Conservation (phyloP, 2,888 invertebrate species). For the Crepidodera aurea region DNA sequence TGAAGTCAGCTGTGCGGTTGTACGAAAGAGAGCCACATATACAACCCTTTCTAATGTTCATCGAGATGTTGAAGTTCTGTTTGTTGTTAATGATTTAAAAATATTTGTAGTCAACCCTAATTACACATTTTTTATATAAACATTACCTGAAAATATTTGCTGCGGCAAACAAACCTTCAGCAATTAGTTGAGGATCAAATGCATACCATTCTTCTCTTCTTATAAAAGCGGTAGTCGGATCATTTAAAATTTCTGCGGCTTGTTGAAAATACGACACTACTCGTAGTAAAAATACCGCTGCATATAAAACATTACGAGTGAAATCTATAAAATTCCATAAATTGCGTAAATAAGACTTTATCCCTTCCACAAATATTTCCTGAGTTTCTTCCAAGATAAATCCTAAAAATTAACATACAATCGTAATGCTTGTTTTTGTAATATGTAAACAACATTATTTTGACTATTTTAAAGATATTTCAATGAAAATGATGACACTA, state of each 20-base stretch:
- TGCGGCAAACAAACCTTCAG: slow-evolving; percentile 92
- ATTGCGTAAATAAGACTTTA: slow-evolving; percentile 85
- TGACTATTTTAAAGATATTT: no score
- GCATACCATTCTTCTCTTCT: slow-evolving; percentile 89
- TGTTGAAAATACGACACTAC: slow-evolving; percentile 81
- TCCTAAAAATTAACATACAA: slow-evolving; percentile 67
- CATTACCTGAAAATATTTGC: slow-evolving; percentile 88
- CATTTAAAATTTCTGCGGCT: slow-evolving; percentile 70
- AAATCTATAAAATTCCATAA: slow-evolving; percentile 98
- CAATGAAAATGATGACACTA: no score
- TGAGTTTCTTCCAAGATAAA: slow-evolving; percentile 93
- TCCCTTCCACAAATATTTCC: slow-evolving; percentile 89
- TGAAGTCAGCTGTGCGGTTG: no score
- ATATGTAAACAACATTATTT: no score
- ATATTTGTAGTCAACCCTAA: no score
- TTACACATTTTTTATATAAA: no score
- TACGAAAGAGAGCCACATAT: no score
- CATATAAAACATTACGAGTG: slow-evolving; percentile 86
- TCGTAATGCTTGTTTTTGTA: no score
- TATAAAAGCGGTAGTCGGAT: slow-evolving; percentile 76
- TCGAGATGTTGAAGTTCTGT: no score
- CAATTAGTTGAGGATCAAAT: slow-evolving; percentile 92
- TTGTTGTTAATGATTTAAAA: no score
- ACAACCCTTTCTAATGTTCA: no score
- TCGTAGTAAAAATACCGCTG: slow-evolving; percentile 73